Base-by-base conservation (phyloP, 2,797 vertebrate species). In the Avahi laniger region DNA sequence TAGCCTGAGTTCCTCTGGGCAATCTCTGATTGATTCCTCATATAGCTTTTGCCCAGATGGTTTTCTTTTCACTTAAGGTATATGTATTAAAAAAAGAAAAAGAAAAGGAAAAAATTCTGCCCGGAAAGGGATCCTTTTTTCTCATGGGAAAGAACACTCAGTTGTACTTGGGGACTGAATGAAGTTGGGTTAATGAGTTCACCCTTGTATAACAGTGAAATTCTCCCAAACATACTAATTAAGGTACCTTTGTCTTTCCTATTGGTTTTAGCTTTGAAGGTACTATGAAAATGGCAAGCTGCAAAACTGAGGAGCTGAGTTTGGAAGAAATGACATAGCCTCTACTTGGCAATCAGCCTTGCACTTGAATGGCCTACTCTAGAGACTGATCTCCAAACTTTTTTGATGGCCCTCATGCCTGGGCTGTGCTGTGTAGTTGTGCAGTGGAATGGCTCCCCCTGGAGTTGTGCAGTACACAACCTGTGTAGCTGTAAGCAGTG, bases 201-300 rank as follows among this genome's bases (percentile, higher is more conserved):
- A 89, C 92, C 70, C 92, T 95, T 92, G 63, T 82, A 79, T 88
- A 96, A 93, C 95, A 54, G 9, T 82, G 96, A 88, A 93, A 75
- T 97, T 97, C 91, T 92, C 95, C 54, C 80, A 95, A 54, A 88
- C 94, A 94, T 96, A 96, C 96, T 97, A 97, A 97, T 96, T 57
- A 94, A 95, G 87, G 78, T 92, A 61, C 73, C 38, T 95, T 91
- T 96, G 86, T 97, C 81, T 89, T 78, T 91, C 73, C 92, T 93
- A 65, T 91, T 89, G 82, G 82, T 85, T 96, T 97, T 95, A 46
- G 17, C 84, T 97, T 96, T 95, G 96, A 95, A 92, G 92, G 82
- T 85, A 50, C 93, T 48, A 76, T 82, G 59, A 82, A 83, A 83
- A 91, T 24, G 26, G 65, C 41, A 70, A 72, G 24, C 76, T 80